A percentile compares a stretch with the other conserved stretches of the same genome.
Evolutionary conservation across 1,140 invertebrate species (phyloP).

Genomic region (Drosophila burlai): DNA sequence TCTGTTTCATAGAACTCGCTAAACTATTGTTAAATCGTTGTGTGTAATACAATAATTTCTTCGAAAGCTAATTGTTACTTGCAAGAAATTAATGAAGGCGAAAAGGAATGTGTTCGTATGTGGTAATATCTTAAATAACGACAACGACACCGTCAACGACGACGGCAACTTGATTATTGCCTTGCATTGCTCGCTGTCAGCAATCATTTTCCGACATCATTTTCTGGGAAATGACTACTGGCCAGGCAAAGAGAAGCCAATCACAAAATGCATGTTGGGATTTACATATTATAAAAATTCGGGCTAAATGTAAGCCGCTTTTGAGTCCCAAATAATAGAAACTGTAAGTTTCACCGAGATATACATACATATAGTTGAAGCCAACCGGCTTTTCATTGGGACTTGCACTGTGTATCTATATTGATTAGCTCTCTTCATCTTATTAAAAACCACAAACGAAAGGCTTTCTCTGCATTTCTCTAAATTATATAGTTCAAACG

Average conservation of each 20-base stretch:
- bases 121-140: slow-evolving; percentile 66
- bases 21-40: not conserved
- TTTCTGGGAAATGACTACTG: slow-evolving; percentile 59
- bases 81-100: slow-evolving; percentile 74
- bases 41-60: slow-evolving; percentile 5
- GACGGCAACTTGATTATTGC: slow-evolving; percentile 49
- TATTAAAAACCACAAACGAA: slow-evolving; percentile 9
- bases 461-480: slow-evolving; percentile 8
- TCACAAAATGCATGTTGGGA: slow-evolving; percentile 44
- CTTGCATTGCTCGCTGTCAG: slow-evolving; percentile 26
- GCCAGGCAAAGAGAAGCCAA: slow-evolving; percentile 40
- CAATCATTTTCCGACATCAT: slow-evolving; percentile 66
- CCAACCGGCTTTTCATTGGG: slow-evolving; percentile 13
- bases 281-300: slow-evolving; percentile 61
- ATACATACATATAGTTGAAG: not conserved
- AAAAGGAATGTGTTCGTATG: slow-evolving; percentile 63
- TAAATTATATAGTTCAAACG: not conserved
- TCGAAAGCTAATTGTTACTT: slow-evolving; percentile 60
- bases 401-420: not conserved
- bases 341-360: slow-evolving; percentile 15
- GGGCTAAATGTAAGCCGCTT: slow-evolving; percentile 49
- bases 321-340: slow-evolving; percentile 18
- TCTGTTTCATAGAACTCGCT: slow-evolving; percentile 15
- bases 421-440: slow-evolving; percentile 12
- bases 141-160: slow-evolving; percentile 55